Base-by-base conservation (phyloP, 2,888 invertebrate genomes). In the Ypsolopha scabrella region DNA sequence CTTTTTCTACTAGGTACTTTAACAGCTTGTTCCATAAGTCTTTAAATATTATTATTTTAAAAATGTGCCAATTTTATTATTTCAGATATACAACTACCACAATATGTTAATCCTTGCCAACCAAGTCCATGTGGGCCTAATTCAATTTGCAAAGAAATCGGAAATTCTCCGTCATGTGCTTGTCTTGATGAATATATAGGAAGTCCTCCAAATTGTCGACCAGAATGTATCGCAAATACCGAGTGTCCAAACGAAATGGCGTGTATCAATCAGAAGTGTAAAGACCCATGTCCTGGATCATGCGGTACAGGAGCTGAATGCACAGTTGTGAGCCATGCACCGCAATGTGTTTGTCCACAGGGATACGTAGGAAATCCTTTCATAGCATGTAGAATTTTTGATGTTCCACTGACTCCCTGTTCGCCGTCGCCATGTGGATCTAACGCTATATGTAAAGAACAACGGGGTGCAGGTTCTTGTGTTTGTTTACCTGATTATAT, bases 81-180 rank as follows among this genome's bases (percentile, higher is more conserved):
- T 45, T 33, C 45, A 52, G 50, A 14, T 52, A 43, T 51, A 41
- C 50, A 48, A 50, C 41, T 68, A 51, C 66, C 71, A 53, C 57
- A 61, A 41, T 83, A 74, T 53, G 65, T 78, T 6, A 82, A 83
- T 58, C 92, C 91, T 7, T 94, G 94, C 64, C 85, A 88, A 60
- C 93, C 93, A 33, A 92, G 93, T 8, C 93, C 93, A 1, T 94
- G 94, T 68, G 94, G 94, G 14, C 88, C 93, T 6, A 91, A 92
- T 63, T 87, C 91, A 3, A 80, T 90, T 62, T 92, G 92, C 60
- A 87, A 86, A 61, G 87, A 87, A 62, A 70, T 87, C 45, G 87
- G 86, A 37, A 89, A 89, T 46, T 89, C 90, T 41, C 90, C 93
- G 33, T 91, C 93, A 0, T 94, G 94, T 64, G 90, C 92, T 34